A percentile compares a stretch with the other conserved stretches of the same genome.
Conservation (phyloP, 2,113 vertebrate species). For the Ursus arctos region DNA sequence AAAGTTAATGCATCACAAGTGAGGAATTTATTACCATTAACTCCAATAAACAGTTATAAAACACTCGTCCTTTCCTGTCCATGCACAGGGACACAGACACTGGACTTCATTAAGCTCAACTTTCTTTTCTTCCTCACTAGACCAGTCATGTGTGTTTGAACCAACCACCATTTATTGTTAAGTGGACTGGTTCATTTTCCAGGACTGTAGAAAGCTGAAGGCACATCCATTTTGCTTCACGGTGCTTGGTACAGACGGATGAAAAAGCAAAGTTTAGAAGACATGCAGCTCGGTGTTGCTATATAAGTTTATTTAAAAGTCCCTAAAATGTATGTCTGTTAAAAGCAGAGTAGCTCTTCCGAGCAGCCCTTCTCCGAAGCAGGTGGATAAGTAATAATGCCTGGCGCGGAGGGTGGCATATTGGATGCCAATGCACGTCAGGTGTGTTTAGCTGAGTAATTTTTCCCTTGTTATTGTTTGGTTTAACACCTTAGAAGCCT, state of each 20-base stretch:
- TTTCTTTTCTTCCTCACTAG: conserved; percentile 80
- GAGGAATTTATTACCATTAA: conserved; percentile 91
- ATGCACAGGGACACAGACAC: conserved; percentile 82
- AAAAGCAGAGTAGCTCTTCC: conserved; percentile 74
- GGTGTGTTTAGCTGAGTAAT: conserved; percentile 73
- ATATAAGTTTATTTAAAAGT: conserved; percentile 84
- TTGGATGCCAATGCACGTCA: conserved; percentile 63
- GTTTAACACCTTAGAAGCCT: conserved; percentile 65
- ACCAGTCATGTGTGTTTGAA: conserved; percentile 84
- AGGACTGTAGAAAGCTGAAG: conserved; percentile 71
- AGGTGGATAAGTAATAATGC: conserved; percentile 78
- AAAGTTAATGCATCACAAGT: conserved; percentile 87
- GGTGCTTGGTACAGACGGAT: conserved; percentile 83
- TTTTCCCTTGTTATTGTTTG: conserved; percentile 75
- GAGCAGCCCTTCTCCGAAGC: conserved; percentile 38
- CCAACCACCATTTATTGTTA: conserved; percentile 87
- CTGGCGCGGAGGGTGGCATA: conserved; percentile 68
- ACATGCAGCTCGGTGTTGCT: conserved; percentile 75
- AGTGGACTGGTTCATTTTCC: conserved; percentile 88
- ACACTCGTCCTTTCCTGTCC: conserved; percentile 90
- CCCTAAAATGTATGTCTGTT: conserved; percentile 78
- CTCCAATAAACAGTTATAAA: conserved; percentile 89
- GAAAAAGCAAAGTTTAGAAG: conserved; percentile 82
- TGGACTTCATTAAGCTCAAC: conserved; percentile 87
- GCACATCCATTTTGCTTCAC: conserved; percentile 85